Evolutionary conservation across 1,140 invertebrate species (phyloP).

Genomic region (Zaprionus africanus): DNA sequence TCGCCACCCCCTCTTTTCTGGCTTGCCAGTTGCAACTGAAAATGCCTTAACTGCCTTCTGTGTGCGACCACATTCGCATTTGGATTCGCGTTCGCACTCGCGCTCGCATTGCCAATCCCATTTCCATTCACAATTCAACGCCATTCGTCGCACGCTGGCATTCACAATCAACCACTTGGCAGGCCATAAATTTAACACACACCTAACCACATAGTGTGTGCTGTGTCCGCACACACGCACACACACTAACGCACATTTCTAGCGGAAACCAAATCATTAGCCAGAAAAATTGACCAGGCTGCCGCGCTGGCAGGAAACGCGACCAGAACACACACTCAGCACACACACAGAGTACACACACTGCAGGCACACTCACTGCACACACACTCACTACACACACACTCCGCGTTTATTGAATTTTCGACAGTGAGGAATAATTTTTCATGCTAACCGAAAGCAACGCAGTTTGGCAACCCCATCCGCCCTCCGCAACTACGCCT

Average conservation of each 20-base stretch:
- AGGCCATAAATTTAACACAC: constrained; percentile 78
- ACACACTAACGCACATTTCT: constrained; percentile 37
- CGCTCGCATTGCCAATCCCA: constrained; percentile 28
- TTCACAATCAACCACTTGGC: constrained; percentile 80
- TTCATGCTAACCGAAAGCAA: constrained; percentile 56
- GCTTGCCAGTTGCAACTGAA: background rate
- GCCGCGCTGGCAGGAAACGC: constrained; percentile 29
- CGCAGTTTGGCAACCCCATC: constrained; percentile 76
- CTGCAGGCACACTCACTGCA: background rate
- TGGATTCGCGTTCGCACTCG: constrained; percentile 14
- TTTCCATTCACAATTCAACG: constrained; percentile 57
- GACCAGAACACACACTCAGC: constrained; percentile 13
- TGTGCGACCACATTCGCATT: constrained; percentile 21
- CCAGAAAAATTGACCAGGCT: constrained; percentile 75
- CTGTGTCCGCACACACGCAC: constrained; percentile 18
- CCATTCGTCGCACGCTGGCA: constrained; percentile 56
- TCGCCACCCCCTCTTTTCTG: no score
- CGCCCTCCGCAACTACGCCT: constrained; percentile 5
- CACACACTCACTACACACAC: background rate
- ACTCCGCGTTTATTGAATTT: constrained; percentile 27
- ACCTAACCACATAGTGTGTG: constrained; percentile 45
- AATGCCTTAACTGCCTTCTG: constrained; percentile 19
- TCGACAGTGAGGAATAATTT: constrained; percentile 63
- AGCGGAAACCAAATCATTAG: constrained; percentile 77
- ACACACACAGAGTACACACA: background rate